Evolutionary conservation across 2,888 invertebrate genomes (phyloP).

Genomic region (Holacanthella duospinosa): DNA sequence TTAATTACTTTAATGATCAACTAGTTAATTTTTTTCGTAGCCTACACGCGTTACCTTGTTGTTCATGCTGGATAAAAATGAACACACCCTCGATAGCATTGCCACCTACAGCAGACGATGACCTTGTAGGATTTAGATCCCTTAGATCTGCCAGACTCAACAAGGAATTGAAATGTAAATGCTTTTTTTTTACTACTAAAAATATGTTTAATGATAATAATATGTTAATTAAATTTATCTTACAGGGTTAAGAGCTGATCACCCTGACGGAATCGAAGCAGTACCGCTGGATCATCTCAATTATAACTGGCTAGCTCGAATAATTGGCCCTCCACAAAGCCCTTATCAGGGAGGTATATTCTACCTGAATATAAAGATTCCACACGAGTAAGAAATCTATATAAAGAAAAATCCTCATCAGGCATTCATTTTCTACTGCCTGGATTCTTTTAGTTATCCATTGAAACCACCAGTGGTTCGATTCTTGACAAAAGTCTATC

Average conservation of each 20-base stretch:
- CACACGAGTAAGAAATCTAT: slow-evolving; percentile 52
- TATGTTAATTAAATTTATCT: background rate
- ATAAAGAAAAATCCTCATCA: background rate
- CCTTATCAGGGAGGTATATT: slow-evolving; percentile 91
- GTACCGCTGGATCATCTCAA: slow-evolving; percentile 66
- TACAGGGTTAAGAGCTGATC: slow-evolving; percentile 57
- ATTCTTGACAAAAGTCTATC: slow-evolving; percentile 83
- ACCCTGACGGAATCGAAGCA: slow-evolving; percentile 75
- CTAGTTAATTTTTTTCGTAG: slow-evolving; percentile 43
- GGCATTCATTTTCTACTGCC: too few species aligned
- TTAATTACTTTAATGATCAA: background rate
- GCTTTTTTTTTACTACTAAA: background rate
- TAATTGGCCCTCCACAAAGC: slow-evolving; percentile 80
- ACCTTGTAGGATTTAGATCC: slow-evolving; percentile 11
- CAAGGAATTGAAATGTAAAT: slow-evolving; percentile 36
- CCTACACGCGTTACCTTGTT: slow-evolving; percentile 73
- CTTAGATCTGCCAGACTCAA: slow-evolving; percentile 30
- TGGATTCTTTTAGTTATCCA: slow-evolving; percentile 55
- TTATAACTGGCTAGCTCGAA: slow-evolving; percentile 88
- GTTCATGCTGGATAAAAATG: slow-evolving; percentile 56
- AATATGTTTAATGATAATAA: background rate
- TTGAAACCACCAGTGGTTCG: slow-evolving; percentile 83
- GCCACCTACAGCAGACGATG: slow-evolving; percentile 8
- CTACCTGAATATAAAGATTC: slow-evolving; percentile 79
- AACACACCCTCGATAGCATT: slow-evolving; percentile 19